Percentiles rank a stretch among this genome's conserved stretches.
phyloP scores from a whole-genome alignment of 2,797 vertebrate species.

The Galaxias olidus region DNA sequence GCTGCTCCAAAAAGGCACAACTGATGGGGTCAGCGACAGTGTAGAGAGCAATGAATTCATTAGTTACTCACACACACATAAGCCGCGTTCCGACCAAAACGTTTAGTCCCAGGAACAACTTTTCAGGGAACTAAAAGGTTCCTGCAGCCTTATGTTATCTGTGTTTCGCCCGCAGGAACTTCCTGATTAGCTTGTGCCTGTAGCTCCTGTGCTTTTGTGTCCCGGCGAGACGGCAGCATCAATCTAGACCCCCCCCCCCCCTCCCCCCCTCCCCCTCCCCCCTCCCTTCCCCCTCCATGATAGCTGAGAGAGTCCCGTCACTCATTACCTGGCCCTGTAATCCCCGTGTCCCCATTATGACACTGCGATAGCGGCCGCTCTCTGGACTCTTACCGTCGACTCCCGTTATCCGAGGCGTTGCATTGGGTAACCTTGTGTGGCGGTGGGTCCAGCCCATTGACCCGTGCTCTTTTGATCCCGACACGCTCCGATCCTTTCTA shows the following conservation, averaged over 20 bases:
- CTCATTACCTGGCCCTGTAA: constrained; percentile 66
- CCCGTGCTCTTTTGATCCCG: constrained; percentile 36
- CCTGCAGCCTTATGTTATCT: no score
- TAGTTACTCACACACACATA: no score
- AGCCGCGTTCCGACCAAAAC: no score
- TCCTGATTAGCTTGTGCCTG: constrained; percentile 43
- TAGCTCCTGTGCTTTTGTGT: constrained; percentile 39
- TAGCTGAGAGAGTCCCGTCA: constrained; percentile 49
- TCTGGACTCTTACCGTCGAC: constrained; percentile 50
- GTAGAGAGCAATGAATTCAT: neutral
- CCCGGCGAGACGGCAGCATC: constrained; percentile 39
- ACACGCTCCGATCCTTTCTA: no score
- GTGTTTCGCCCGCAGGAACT: neutral
- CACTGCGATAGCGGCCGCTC: constrained; percentile 51
- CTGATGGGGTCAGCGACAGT: neutral
- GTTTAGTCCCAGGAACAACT: no score
- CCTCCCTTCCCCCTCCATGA: constrained; percentile 52
- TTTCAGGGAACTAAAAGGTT: no score
- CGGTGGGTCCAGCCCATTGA: constrained; percentile 31
- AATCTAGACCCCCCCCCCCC: constrained; percentile 38
- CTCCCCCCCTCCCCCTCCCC: constrained; percentile 14
- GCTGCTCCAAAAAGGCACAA: neutral
- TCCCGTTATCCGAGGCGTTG: constrained; percentile 39
- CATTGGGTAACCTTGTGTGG: no score
- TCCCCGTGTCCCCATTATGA: constrained; percentile 60